Percentiles rank a stretch among this genome's conserved stretches.
Evolutionary conservation across 1,140 invertebrate species (phyloP).

Genomic region (Atta cephalotes): DNA sequence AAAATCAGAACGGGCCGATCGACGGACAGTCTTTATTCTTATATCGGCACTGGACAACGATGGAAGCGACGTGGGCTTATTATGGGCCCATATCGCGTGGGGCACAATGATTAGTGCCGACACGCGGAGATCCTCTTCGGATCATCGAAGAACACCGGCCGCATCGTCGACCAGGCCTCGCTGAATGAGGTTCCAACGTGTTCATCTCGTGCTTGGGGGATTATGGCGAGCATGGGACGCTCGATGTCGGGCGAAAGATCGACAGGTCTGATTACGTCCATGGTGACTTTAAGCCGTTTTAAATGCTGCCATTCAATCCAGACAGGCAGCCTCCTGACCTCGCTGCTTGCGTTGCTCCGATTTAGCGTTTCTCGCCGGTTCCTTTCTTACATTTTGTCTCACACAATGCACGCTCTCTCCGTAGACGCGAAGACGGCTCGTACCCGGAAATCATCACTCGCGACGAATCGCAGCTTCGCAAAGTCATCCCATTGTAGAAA

Average conservation of each 20-base stretch:
- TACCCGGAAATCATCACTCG: slow-evolving; percentile 25
- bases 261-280: slow-evolving; percentile 76
- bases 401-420: background rate
- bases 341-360: slow-evolving; percentile 57
- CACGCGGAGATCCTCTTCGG: slow-evolving; percentile 26
- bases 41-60: slow-evolving; percentile 69
- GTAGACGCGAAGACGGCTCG: background rate
- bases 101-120: slow-evolving; percentile 71
- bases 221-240: slow-evolving; percentile 63
- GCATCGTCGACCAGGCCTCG: slow-evolving; percentile 17
- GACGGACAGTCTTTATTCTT: slow-evolving; percentile 72
- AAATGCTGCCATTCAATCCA: slow-evolving; percentile 73
- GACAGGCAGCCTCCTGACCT: slow-evolving; percentile 61
- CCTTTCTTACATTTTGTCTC: slow-evolving; percentile 31
- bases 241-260: slow-evolving; percentile 67
- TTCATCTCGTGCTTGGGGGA: slow-evolving; percentile 49
- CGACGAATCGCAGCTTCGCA: background rate
- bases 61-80: slow-evolving; percentile 73
- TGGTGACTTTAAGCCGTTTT: slow-evolving; percentile 77
- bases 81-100: slow-evolving; percentile 67
- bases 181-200: slow-evolving; percentile 55
- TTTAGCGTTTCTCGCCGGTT: slow-evolving; percentile 57
- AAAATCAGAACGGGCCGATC: slow-evolving; percentile 42
- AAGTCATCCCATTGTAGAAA: background rate
- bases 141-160: slow-evolving; percentile 9